Conservation (phyloP, 2,888 invertebrate species). For the Agriopis aurantiaria region DNA sequence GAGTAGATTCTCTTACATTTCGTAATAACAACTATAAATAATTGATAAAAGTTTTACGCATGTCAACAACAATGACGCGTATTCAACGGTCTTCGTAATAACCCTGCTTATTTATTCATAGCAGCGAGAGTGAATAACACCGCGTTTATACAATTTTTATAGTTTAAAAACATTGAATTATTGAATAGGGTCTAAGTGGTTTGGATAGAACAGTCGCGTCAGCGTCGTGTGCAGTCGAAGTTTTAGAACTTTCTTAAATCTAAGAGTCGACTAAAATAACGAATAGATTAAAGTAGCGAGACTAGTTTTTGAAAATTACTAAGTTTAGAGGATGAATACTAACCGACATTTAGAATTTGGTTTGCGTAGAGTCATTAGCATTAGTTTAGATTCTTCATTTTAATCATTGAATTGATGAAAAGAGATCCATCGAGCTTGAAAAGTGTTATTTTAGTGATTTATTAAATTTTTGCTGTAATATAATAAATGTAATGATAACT, state of each 20-base stretch:
- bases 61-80: conserved; percentile 56
- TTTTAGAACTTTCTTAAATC: conserved; percentile 59
- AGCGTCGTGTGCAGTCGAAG: conserved; percentile 67
- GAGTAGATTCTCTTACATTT: conserved; percentile 45
- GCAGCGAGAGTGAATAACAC: conserved; percentile 46
- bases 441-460: conserved; percentile 79
- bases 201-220: conserved; percentile 43
- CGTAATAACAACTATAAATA: conserved; percentile 54
- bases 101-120: conserved; percentile 52
- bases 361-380: conserved; percentile 75
- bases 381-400: conserved; percentile 71
- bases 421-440: conserved; percentile 82
- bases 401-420: conserved; percentile 64
- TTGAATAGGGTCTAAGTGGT: conserved; percentile 42
- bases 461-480: conserved; percentile 80
- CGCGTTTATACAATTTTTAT: conserved; percentile 50
- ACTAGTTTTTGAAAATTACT: conserved; percentile 75
- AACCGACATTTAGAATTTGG: conserved; percentile 72
- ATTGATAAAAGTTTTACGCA: conserved; percentile 59
- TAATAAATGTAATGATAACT: conserved; percentile 71
- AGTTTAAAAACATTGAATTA: conserved; percentile 53
- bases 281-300: conserved; percentile 64
- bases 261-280: conserved; percentile 65
- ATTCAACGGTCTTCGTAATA: conserved; percentile 47
- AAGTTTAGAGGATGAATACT: conserved; percentile 85